Base-by-base conservation (phyloP, 2,113 vertebrate species). In the Dromiciops gliroides region DNA sequence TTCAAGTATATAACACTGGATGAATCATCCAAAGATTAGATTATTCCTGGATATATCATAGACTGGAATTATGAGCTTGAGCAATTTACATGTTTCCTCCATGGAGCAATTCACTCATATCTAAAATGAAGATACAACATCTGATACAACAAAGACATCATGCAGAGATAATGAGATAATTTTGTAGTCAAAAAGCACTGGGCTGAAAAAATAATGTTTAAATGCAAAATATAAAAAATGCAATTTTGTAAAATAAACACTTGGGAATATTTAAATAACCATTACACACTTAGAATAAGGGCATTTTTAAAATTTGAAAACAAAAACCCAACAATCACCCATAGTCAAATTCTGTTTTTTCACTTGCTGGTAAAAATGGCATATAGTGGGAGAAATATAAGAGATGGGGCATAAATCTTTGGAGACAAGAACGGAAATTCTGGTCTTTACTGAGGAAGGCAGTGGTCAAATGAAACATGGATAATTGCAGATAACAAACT, bases 191-290 rank as follows among this genome's bases (percentile, higher is more conserved):
- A 93, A 94, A 89, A 48, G 16, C 47, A 60, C 52, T 60, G 92
- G 56, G n/a, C 90, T 93, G 90, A 67, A 92, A 92, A 92, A 92
- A 93, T 51, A 56, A 48, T 91, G 51, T 93, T 93, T 93, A 95
- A 91, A 93, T 93, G 94, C 91, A 94, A 94, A 95, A 75, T 93
- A 67, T 67, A 89, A 51, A 92, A 91, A 44, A 91, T 67, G 37
- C 90, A 95, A 91, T 92, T 88, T 89, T 95, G 37, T 37, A 67
- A 95, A 93, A 48, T 94, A 93, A 94, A 75, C 26, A 52, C 89
- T 53, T 83, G 37, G 48, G 91, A 95, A 95, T 44, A 92, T n/a
- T 88, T 52, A 67, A 95, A 90, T 51, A 11, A 48, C 92, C 52
- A 47, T 0, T 90, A 48, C 51, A 28, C 50, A 49, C 92, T 94